Base-by-base conservation (phyloP, 2,797 vertebrate species). In the Darevskia nairensis region DNA sequence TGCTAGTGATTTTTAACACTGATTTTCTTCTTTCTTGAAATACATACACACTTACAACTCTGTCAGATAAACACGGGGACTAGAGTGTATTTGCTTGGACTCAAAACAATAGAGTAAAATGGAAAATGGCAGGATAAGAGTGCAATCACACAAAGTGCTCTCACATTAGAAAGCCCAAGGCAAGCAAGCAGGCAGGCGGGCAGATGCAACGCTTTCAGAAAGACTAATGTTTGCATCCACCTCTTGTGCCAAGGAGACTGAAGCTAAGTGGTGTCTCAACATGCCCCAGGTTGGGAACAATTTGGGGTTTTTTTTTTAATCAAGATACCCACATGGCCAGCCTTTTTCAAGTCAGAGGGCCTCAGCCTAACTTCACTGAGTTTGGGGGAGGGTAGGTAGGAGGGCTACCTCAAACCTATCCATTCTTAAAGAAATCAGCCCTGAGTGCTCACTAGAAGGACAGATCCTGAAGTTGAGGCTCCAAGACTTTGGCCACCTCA, bases 21-120 rank as follows among this genome's bases (percentile, higher is more conserved):
- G 93, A 88, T 92, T 84, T 35, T 92, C 95, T 95, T 93, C 95
- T 95, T 92, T 87, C 94, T 74, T 94, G 93, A 93, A 92, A 93
- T 39, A 29, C 90, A 92, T 71, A 50, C 11, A 39, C 15, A 35
- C 8, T 3, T 9, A 11, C 41, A 59, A 92, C 69, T 1, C 66
- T 44, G 84, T 15, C 59, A 95, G 94, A 95, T 90, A 93, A 92
- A 90, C 85, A 89, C 69, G 19, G 79, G 61, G 79, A 85, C 79
- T 79, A 32, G 29, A 81, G 77, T 89, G 71, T 32, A 82, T 76
- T 79, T 74, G 44, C 86, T 86, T 76, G 9, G 89, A 86, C 59
- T 72, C 84, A 11, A 80, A 92, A 92, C 90, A 85, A 92, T 44
- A 9, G n/a, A 90, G 87, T 88, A 80, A 90, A 94, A 93, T 11